Conservation (phyloP, 2,113 vertebrate species). For the Tachysurus fulvidraco region DNA sequence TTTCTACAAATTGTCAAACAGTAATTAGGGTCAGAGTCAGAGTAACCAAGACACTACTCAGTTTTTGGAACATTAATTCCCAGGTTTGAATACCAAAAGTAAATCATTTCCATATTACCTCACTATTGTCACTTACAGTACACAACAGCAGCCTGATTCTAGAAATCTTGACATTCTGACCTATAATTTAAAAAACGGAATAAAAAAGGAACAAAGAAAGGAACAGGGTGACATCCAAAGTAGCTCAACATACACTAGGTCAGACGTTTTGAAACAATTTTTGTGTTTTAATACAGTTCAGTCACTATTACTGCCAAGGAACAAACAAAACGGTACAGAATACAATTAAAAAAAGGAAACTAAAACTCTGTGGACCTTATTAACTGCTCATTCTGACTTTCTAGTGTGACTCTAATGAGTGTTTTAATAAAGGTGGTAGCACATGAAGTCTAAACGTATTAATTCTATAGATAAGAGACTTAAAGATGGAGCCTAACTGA, state of each 20-base stretch:
- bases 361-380: slow-evolving; percentile 3
- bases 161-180: background rate
- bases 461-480: background rate
- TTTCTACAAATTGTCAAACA: background rate
- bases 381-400: background rate
- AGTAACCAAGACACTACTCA: background rate
- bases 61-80: background rate
- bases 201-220: too few relatives aligned
- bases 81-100: background rate
- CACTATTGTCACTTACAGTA: background rate
- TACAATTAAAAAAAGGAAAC: background rate
- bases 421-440: background rate
- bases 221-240: background rate
- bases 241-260: background rate
- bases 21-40: background rate
- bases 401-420: background rate
- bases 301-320: background rate
- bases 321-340: background rate
- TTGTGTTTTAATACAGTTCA: background rate
- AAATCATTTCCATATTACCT: background rate
- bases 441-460: background rate
- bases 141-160: background rate
- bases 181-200: background rate
- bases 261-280: background rate
- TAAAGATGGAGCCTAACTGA: background rate